These are phyloP conservation scores for Ctenoplectra terminalis DNA, from an alignment of 1,140 invertebrate genomes.

Conservation along the genomic window DNA sequence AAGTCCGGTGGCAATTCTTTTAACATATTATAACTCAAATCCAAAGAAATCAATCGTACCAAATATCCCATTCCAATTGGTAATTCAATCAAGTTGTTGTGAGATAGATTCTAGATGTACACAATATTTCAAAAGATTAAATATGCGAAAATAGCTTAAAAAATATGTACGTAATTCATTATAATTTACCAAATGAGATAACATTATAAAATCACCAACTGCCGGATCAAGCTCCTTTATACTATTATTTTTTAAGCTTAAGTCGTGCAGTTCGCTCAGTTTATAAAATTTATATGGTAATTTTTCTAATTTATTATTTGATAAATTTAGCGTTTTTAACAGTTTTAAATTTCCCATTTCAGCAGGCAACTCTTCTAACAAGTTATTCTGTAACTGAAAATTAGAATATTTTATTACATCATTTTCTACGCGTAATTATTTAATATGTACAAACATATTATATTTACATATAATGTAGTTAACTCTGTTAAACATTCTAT, in stretches of 20 bases:
- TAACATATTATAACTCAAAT: conserved; percentile 85
- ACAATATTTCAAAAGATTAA: neutral
- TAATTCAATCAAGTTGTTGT: conserved; percentile 84
- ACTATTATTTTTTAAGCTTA: conserved; percentile 88
- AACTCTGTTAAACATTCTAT: conserved; percentile 89
- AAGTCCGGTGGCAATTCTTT: conserved; percentile 84
- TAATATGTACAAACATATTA: conserved; percentile 14
- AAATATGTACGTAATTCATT: conserved; percentile 10
- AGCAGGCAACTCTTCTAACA: conserved; percentile 87
- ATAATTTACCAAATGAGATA: conserved; percentile 86
- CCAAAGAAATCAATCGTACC: conserved; percentile 84
- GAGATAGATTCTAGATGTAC: conserved; percentile 84
- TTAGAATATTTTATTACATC: neutral
- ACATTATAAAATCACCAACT: conserved; percentile 89
- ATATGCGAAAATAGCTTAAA: neutral
- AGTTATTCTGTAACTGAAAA: conserved; percentile 91
- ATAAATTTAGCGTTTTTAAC: conserved; percentile 90
- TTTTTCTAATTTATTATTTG: conserved; percentile 88
- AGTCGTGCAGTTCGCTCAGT: conserved; percentile 86
- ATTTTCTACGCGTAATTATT: conserved; percentile 22
- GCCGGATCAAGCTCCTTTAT: conserved; percentile 84
- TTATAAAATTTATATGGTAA: conserved; percentile 87
- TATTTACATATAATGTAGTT: conserved; percentile 87
- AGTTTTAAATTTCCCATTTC: conserved; percentile 90
- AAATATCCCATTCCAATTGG: conserved; percentile 85